phyloP scores from a whole-genome alignment of 1,140 invertebrate genomes.

The Homarus americanus region DNA sequence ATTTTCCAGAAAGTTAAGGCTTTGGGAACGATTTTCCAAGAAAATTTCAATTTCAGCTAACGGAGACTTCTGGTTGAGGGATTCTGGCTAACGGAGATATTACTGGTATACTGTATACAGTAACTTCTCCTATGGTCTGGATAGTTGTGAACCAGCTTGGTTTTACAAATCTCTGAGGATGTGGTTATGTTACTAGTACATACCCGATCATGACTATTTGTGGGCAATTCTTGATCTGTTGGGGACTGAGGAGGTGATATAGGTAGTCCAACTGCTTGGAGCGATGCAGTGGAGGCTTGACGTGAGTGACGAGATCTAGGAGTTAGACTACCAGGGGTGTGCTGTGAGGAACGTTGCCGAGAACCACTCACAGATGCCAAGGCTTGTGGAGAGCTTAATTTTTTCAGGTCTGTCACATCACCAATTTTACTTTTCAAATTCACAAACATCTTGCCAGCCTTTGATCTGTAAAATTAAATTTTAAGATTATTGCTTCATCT shows the following conservation, averaged over 20 bases:
- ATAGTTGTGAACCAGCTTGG: too few species aligned
- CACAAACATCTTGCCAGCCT: conserved; percentile 59
- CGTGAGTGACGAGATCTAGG: conserved; percentile 61
- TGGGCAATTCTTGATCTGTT: neutral
- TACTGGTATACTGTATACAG: too few species aligned
- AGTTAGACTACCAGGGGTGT: conserved; percentile 64
- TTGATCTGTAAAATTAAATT: neutral
- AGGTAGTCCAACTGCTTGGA: conserved; percentile 28
- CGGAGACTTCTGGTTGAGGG: too few species aligned
- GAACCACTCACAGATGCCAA: conserved; percentile 56
- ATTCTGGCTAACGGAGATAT: too few species aligned
- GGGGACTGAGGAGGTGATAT: conserved; percentile 21
- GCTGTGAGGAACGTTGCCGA: conserved; percentile 68
- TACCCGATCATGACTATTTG: conserved; percentile 26
- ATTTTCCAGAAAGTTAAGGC: too few species aligned
- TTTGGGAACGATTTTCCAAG: too few species aligned
- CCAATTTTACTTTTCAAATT: conserved; percentile 73
- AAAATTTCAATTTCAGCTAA: too few species aligned
- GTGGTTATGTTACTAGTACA: too few species aligned
- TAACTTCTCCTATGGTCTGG: too few species aligned
- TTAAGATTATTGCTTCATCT: too few species aligned
- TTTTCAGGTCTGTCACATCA: conserved; percentile 72
- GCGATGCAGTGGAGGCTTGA: conserved; percentile 66
- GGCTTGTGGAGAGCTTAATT: conserved; percentile 63
- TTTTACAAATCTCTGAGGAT: too few species aligned